Base-by-base conservation (phyloP, 2,888 invertebrate species). In the Syrista parreyssii region DNA sequence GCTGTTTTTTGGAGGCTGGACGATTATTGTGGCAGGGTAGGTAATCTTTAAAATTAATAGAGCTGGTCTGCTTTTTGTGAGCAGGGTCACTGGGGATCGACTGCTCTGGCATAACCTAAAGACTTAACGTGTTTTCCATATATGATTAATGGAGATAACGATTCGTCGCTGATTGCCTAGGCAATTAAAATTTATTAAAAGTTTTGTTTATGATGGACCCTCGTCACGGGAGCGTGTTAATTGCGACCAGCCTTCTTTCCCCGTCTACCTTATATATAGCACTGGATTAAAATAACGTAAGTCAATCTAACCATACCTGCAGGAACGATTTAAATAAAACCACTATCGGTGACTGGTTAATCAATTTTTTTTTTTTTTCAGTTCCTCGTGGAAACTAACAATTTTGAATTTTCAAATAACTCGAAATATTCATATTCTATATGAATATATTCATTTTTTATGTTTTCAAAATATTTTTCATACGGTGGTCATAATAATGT, bases 151-250 rank as follows among this genome's bases (percentile, higher is more conserved):
- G 77, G 40, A 77, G 75, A 73, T 55, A 36, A 71, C 74, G 77
- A 77, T 77, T 75, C 77, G 69, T 36, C 74, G 77, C 75, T 77
- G 77, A 77, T 77, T 77, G 75, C 75, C 75, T 69, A 33, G 75
- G 77, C 77, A 77, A 77, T 77, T 77, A 77, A 77, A 77, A 77
- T 77, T 77, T 77, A 77, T 77, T 77, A 77, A 77, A 77, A 77
- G 77, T 77, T 77, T 77, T 75, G 77, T 77, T 77, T 77, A 77
- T 77, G 77, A 36, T 36, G 71, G 75, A 77, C 77, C 77, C 77
- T 75, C 75, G 40, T 77, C 77, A 75, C 31, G 68, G 35, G 68
- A 74, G 68, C 76, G 76, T 74, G 74, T 76, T 73, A 76, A 76
- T 76, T 76, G 34, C 55, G 55, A 55, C 55, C 55, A 55, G 55